phyloP scores from a whole-genome alignment of 1,140 invertebrate genomes.

The Eupristina koningsbergeri region DNA sequence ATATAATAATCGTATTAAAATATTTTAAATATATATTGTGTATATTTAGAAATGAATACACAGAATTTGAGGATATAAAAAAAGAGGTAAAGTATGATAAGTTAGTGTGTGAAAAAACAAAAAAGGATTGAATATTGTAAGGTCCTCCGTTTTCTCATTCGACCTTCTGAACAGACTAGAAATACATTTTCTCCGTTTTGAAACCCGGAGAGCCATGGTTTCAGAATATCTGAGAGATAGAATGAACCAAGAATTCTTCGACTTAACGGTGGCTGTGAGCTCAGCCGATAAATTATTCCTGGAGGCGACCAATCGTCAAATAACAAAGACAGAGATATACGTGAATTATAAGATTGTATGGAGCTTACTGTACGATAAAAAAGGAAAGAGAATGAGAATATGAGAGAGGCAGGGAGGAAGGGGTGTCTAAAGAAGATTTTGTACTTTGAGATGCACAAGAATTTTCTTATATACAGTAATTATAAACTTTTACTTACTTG shows the following conservation, averaged over 20 bases:
- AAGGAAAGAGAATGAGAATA: background rate
- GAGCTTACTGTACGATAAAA: background rate
- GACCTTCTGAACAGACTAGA: background rate
- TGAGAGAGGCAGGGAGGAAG: background rate
- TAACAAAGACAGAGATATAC: background rate
- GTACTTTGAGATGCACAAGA: no score
- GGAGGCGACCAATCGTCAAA: slow-evolving; percentile 26
- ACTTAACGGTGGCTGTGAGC: background rate
- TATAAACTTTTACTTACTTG: no score
- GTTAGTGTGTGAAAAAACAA: background rate
- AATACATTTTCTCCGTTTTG: background rate
- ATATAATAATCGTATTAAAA: no score
- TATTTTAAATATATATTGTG: no score
- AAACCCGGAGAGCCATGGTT: background rate
- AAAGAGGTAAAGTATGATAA: background rate
- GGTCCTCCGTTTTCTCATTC: background rate
- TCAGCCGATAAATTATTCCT: slow-evolving; percentile 34
- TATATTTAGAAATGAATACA: background rate
- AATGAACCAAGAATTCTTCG: background rate
- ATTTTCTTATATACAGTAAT: no score
- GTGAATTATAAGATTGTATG: background rate
- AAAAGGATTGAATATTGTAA: background rate
- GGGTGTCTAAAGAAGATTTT: no score
- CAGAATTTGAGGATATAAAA: background rate
- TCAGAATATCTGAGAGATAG: slow-evolving; percentile 19